Percentiles rank a stretch among this genome's conserved stretches.
Evolutionary conservation across 2,113 vertebrate species (phyloP).

Genomic region (Abramis brama): DNA sequence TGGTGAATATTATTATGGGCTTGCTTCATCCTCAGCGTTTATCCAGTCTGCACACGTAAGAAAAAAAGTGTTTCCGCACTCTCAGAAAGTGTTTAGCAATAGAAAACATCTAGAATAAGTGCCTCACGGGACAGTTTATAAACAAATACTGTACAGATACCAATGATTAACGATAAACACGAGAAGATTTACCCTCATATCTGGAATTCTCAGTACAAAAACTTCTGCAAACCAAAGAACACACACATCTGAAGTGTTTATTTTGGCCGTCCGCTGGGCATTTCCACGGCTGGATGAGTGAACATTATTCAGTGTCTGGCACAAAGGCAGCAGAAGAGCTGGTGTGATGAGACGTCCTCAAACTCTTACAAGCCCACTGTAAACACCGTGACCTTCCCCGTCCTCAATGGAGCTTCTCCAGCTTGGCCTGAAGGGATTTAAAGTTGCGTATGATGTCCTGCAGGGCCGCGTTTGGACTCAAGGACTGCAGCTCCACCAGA

Average conservation of each 20-base stretch:
- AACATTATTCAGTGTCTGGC: not conserved
- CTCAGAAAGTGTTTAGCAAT: not conserved
- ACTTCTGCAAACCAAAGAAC: not conserved
- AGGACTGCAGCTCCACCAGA: conserved; percentile 94
- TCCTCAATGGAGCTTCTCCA: conserved; percentile 89
- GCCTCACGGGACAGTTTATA: not conserved
- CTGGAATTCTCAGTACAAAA: not conserved
- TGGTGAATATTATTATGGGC: too few relatives aligned
- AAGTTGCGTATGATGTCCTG: conserved; percentile 89
- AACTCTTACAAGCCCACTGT: too few relatives aligned
- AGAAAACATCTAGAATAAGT: not conserved
- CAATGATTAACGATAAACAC: not conserved
- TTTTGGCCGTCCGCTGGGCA: not conserved
- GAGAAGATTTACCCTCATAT: not conserved
- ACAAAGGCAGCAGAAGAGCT: not conserved
- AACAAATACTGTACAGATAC: not conserved
- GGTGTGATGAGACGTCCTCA: not conserved
- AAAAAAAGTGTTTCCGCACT: not conserved
- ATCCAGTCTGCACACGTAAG: not conserved
- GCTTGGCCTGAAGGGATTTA: conserved; percentile 92
- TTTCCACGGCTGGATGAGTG: not conserved
- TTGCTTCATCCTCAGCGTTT: not conserved
- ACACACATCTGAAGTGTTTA: not conserved
- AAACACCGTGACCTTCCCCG: not conserved
- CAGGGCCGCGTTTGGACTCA: conserved; percentile 84